Percentiles rank a stretch among this genome's conserved stretches.
phyloP scores from a whole-genome alignment of 2,113 vertebrate species.

The Muntiacus muntjak region DNA sequence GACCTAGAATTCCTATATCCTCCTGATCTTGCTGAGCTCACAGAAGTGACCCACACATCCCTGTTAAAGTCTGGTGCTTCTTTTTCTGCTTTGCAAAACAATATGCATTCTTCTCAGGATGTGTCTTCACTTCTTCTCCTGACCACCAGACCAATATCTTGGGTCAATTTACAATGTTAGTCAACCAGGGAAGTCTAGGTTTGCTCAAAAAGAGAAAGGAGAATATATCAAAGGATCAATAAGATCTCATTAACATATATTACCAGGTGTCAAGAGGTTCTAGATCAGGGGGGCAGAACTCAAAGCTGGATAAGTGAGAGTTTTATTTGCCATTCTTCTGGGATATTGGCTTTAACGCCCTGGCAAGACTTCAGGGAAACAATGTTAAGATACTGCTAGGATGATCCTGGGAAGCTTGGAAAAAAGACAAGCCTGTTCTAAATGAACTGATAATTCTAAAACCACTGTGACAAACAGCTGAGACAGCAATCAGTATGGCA shows the following conservation, averaged over 20 bases:
- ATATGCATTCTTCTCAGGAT: background rate
- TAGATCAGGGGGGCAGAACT: background rate
- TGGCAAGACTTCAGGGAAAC: background rate
- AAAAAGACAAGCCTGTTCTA: background rate
- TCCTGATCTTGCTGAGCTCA: background rate
- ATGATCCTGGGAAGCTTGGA: background rate
- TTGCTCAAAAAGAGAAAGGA: background rate
- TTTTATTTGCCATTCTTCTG: conserved; percentile 1
- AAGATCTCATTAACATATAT: background rate
- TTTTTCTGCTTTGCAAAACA: background rate
- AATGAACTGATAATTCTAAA: background rate
- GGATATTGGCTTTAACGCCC: background rate
- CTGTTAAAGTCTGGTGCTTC: background rate
- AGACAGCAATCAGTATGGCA: background rate
- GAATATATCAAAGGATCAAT: background rate
- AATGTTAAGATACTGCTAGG: background rate
- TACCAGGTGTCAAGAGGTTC: background rate
- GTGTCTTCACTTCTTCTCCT: background rate
- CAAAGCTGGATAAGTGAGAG: background rate
- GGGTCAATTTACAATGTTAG: background rate
- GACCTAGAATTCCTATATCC: background rate
- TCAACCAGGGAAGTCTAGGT: background rate
- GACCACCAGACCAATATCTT: background rate
- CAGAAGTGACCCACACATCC: background rate
- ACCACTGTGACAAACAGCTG: background rate